Evolutionary conservation across 2,797 vertebrate genomes (phyloP), one percentile per base, ranked within the genome.

Genomic region (Eospalax fontanierii): DNA sequence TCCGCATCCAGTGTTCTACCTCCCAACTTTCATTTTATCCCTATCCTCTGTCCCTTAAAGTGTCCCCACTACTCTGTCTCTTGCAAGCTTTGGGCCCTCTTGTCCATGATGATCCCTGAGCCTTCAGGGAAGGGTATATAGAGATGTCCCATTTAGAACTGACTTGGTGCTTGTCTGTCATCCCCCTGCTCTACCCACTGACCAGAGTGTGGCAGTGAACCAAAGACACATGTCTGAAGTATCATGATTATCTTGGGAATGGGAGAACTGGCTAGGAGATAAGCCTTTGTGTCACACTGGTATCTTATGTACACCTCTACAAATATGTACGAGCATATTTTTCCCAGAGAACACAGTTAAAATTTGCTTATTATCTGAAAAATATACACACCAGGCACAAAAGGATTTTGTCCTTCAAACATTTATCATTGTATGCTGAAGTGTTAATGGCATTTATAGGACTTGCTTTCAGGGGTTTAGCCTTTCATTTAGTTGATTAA

Each of bases 401-500:
- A 91, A 6, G 10, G 87, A 33, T 73, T 1, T 73, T 89, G 95
- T 87, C 35, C 43, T 91, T 50, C 26, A 38, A 74, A 19, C 85
- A 61, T 26, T 2, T 46, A 85, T 5, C 28, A 18, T 78, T 88
- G 11, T 30, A 7, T 91, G 15, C 26, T 83, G 61, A 70, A 71
- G n/a, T 68, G 89, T 97, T 97, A 95, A 80, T 40, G 18, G 71
- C 87, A 94, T 94, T 95, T 97, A 65, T 96, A 19, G 96, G 22
- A 33, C 95, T 46, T 4, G 12, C 96, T 97, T 90, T 95, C 43
- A 70, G 93, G 43, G 76, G 66, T 86, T 98, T 97, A 95, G 40
- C 57, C 93, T 97, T 97, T 96, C 71, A 71, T 71, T 96, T 88
- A 96, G 88, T 88, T 98, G 97, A 98, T 97, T 98, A 97, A 97